phyloP scores from a whole-genome alignment of 2,113 vertebrate genomes.

The Cochlearius cochlearius region DNA sequence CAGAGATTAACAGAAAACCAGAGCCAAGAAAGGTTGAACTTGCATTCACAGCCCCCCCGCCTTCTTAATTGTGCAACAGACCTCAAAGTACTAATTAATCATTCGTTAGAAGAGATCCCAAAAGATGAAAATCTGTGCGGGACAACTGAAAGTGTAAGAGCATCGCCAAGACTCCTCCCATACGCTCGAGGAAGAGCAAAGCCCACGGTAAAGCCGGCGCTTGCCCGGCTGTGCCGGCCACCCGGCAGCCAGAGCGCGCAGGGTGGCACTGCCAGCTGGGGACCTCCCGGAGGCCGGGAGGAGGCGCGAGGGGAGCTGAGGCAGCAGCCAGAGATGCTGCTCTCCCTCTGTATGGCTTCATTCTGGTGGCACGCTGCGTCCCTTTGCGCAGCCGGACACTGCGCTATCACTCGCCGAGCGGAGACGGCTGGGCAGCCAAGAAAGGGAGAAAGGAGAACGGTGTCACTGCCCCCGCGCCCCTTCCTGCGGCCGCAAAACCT shows the following conservation, averaged over 20 bases:
- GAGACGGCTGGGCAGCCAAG: not conserved
- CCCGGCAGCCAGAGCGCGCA: not conserved
- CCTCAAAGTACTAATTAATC: conserved; percentile 60
- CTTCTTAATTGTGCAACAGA: conserved; percentile 52
- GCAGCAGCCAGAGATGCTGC: not conserved
- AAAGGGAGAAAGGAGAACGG: too few relatives aligned
- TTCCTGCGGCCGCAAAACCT: rapidly evolving
- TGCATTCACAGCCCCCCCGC: not conserved
- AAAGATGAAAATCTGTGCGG: not conserved
- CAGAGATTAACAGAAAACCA: conserved; percentile 72
- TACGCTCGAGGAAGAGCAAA: rapidly evolving
- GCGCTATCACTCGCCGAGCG: rapidly evolving
- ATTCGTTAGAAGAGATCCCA: not conserved
- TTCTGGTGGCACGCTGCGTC: rapidly evolving
- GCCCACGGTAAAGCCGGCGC: rapidly evolving
- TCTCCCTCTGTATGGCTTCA: rapidly evolving
- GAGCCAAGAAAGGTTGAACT: conserved; percentile 64
- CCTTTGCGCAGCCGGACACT: not conserved
- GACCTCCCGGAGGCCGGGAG: not conserved
- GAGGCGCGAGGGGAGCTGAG: not conserved
- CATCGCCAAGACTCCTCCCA: not conserved
- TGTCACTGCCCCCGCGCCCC: too few relatives aligned
- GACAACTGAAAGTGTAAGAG: not conserved
- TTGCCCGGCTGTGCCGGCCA: not conserved
- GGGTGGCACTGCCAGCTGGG: rapidly evolving